Base-by-base conservation (phyloP, 2,888 invertebrate species). In the Spodoptera picta region DNA sequence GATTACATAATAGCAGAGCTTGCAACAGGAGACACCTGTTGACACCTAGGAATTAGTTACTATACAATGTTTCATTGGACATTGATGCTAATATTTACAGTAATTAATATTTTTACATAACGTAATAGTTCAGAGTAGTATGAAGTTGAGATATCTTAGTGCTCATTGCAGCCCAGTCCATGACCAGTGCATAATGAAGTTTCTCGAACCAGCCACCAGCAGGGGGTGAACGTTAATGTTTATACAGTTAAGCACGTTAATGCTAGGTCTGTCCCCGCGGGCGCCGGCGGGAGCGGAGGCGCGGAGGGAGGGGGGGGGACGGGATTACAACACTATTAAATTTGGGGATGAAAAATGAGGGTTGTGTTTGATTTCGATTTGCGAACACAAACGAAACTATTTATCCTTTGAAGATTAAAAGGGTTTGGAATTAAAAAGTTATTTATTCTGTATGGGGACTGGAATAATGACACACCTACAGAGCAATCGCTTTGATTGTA, bases 301-400 rank as follows among this genome's bases (percentile, higher is more conserved):
- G 43, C 48, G 65, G 45, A 71, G 71, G 27, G 27, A 3, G 27
- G 4, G 27, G 27, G 27, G 27, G 27, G 27, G 80, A 82, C 77
- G 81, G 83, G 83, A 83, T 87, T 88, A 87, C 84, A 87, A 87
- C 86, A 86, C 83, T 86, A 84, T 89, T 87, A 83, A 73, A 81
- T 79, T 76, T 79, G 77, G 84, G 83, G 89, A 85, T 83, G 84
- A 85, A 88, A 89, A 89, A 89, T 86, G 87, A 87, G 87, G 83
- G 75, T 69, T 74, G 81, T 83, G 80, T 85, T 84, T 83, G 80
- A 83, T 83, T 85, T 75, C 64, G 79, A 85, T 81, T 79, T 77
- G 75, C 69, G 64, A 74, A 79, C 73, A 75, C 65, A 73, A 79
- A 70, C 58, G 58, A 58, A 73, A 74, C 68, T 64, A 73, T 71